These are phyloP conservation scores for Gavia stellata DNA, from an alignment of 2,113 vertebrate genomes.

Conservation along the genomic window DNA sequence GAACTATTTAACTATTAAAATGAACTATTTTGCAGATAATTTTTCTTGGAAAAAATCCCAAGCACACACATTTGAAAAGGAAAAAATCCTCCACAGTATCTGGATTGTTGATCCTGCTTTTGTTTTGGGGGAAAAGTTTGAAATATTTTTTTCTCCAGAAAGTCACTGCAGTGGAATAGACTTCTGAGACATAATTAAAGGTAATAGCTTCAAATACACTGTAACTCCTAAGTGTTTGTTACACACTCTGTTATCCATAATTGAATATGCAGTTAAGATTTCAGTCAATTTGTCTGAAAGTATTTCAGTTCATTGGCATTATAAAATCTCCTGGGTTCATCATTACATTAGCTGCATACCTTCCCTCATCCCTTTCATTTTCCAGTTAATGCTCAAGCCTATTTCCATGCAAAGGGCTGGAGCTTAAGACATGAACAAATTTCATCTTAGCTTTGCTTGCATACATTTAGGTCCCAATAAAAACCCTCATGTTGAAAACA, in stretches of 20 bases:
- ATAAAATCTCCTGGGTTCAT: not conserved
- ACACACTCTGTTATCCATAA: not conserved
- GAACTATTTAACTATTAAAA: not conserved
- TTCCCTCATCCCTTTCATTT: not conserved
- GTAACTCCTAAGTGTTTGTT: not conserved
- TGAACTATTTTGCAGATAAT: not conserved
- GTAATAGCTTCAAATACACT: not conserved
- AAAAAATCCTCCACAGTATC: not conserved
- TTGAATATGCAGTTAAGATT: not conserved
- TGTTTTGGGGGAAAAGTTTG: not conserved
- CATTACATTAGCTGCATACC: not conserved
- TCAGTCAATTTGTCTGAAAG: constrained; percentile 1
- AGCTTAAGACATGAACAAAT: not conserved
- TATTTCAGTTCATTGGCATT: constrained; percentile 10
- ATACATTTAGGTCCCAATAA: not conserved
- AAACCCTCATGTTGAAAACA: not conserved
- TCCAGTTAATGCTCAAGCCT: not conserved
- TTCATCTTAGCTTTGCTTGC: not conserved
- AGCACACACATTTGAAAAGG: not conserved
- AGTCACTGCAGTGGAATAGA: not conserved
- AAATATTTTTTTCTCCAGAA: not conserved
- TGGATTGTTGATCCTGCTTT: not conserved
- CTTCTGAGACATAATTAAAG: constrained; percentile 28
- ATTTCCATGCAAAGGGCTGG: not conserved
- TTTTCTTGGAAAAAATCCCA: not conserved